These are phyloP conservation scores for Leucoptera coffeella DNA, from an alignment of 2,888 invertebrate genomes.

Conservation along the genomic window DNA sequence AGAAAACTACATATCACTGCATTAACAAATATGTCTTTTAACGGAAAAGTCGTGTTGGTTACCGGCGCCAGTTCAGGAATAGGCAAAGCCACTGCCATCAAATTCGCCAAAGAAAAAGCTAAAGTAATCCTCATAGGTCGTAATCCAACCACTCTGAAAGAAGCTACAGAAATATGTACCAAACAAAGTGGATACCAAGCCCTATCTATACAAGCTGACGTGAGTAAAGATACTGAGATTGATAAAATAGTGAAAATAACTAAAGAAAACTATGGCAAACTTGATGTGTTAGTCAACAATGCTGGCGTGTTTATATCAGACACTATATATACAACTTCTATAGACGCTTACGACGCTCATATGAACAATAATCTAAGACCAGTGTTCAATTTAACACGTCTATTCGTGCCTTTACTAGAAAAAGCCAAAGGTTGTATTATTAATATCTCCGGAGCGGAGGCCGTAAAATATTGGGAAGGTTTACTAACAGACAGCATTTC, in stretches of 20 bases:
- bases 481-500: slow-evolving; percentile 79
- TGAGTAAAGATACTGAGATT: slow-evolving; percentile 59
- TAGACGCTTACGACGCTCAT: slow-evolving; percentile 72
- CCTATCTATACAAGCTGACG: slow-evolving; percentile 51
- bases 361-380: slow-evolving; percentile 76
- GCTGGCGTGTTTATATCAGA: slow-evolving; percentile 71
- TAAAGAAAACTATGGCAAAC: slow-evolving; percentile 55
- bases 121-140: slow-evolving; percentile 6
- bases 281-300: slow-evolving; percentile 72
- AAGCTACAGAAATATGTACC: slow-evolving; percentile 6
- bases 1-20: too few species aligned
- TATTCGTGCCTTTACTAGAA: slow-evolving; percentile 72
- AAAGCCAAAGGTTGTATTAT: slow-evolving; percentile 72
- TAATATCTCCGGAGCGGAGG: slow-evolving; percentile 83
- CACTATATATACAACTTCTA: slow-evolving; percentile 65
- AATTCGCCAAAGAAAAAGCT: slow-evolving; percentile 7
- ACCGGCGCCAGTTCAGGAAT: slow-evolving; percentile 8
- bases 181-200: slow-evolving; percentile 17
- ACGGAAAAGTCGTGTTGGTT: slow-evolving; percentile 6
- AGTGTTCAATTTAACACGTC: slow-evolving; percentile 64
- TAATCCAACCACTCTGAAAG: slow-evolving; percentile 4
- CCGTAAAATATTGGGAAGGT: slow-evolving; percentile 72
- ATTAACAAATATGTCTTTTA: slow-evolving; percentile 6
- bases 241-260: slow-evolving; percentile 58
- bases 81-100: slow-evolving; percentile 6